Evolutionary conservation across 2,888 invertebrate species (phyloP), one percentile per base, ranked within the genome.

Genomic region (Brenthis hecate): DNA sequence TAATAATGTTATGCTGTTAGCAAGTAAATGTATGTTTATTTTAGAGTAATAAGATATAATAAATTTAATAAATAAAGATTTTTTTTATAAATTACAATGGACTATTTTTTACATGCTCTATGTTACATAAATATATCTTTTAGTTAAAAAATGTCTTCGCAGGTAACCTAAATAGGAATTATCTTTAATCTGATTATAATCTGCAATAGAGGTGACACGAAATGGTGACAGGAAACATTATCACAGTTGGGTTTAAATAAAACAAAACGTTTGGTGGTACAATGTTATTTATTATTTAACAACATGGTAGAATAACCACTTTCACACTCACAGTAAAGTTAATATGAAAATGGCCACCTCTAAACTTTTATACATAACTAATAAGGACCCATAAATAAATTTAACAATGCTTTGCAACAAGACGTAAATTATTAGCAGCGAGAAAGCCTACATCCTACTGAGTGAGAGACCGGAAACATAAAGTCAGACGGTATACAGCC

Each of bases 211-310:
- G n/a, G 14, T 3, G 28, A 6, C 13, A 0, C 19, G 43, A 19
- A 48, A 14, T 19, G 19, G 6, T 36, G 13, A 1, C 13, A 14
- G 13, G 32, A 14, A 14, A n/a, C n/a, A 32, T 32, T 36, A n/a
- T 47, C n/a, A 13, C 3, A 28, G 23, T 51, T 47, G 19, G 23
- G 71, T 69, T 68, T 43, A 86, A 89, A 89, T 88, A 86, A 87
- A 88, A 91, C 86, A 85, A 86, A 81, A 14, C 76, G 76, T 72
- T 79, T 89, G 94, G 94, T 94, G 94, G 94, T 94, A 94, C 94
- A 94, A 94, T 94, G 94, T 94, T 94, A 93, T 93, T 92, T 91
- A 93, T 92, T 92, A 93, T 92, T 93, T 94, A 94, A 94, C 94
- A 94, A 94, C 93, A 91, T 93, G 93, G 89, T 91, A 89, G 93